A percentile compares a stretch with the other conserved stretches of the same genome.
Evolutionary conservation across 2,797 vertebrate genomes (phyloP).

Genomic region (Tauraco hartlaubi): DNA sequence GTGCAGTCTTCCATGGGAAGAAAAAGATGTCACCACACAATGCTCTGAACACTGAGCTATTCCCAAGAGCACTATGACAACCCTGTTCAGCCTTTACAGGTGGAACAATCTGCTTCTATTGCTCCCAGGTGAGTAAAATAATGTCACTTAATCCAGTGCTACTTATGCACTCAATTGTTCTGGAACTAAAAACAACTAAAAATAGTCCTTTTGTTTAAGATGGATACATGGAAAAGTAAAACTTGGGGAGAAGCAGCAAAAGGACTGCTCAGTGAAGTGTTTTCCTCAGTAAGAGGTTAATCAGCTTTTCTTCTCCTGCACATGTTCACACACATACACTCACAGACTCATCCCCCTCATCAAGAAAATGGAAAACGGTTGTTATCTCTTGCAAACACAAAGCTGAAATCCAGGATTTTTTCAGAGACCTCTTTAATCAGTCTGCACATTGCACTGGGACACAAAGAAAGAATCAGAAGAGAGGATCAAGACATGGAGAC

Average conservation of each 20-base stretch:
- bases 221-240: neutral
- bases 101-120: neutral
- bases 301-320: neutral
- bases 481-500: neutral
- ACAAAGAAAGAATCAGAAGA: neutral
- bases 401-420: slow-evolving; percentile 10
- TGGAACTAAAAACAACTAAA: neutral
- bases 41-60: neutral
- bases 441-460: neutral
- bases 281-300: neutral
- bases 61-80: neutral
- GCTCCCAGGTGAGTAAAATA: neutral
- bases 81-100: neutral
- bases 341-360: neutral
- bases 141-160: neutral
- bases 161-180: neutral
- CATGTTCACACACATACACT: neutral
- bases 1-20: neutral
- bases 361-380: neutral
- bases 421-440: slow-evolving; percentile 27
- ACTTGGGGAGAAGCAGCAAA: neutral
- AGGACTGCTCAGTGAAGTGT: neutral
- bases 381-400: slow-evolving; percentile 15
- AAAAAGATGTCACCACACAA: neutral
- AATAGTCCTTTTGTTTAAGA: neutral